These are phyloP conservation scores for Bimastos eiseni DNA, from an alignment of 2,888 invertebrate species.

Conservation along the genomic window DNA sequence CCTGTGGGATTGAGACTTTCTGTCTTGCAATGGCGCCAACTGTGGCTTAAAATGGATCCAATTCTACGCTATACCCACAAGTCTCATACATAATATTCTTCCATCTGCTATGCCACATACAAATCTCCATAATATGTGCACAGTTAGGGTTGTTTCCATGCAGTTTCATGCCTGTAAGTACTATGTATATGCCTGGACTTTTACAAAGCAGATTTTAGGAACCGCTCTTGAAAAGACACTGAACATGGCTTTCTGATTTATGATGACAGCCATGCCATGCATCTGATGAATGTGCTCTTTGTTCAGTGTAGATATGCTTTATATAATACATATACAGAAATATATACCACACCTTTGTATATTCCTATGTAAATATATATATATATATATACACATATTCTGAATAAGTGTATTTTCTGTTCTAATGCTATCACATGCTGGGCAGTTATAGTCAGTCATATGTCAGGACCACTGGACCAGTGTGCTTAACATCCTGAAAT, in stretches of 20 bases:
- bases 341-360: neutral
- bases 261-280: no score
- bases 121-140: neutral
- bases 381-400: neutral
- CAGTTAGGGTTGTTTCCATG: neutral
- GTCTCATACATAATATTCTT: neutral
- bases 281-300: neutral
- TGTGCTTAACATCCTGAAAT: neutral
- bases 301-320: neutral
- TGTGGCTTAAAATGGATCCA: neutral
- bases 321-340: neutral
- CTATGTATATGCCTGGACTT: no score
- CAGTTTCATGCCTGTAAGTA: neutral
- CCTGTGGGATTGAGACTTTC: neutral
- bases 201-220: no score
- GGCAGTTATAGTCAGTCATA: neutral
- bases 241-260: no score
- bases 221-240: no score
- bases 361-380: neutral
- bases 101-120: constrained; percentile 6
- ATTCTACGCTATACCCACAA: neutral
- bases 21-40: neutral
- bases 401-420: neutral
- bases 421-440: neutral
- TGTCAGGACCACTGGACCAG: no score